A percentile compares a stretch with the other conserved stretches of the same genome.
phyloP scores from a whole-genome alignment of 2,888 invertebrate genomes.

The Tryphoninae sp. region DNA sequence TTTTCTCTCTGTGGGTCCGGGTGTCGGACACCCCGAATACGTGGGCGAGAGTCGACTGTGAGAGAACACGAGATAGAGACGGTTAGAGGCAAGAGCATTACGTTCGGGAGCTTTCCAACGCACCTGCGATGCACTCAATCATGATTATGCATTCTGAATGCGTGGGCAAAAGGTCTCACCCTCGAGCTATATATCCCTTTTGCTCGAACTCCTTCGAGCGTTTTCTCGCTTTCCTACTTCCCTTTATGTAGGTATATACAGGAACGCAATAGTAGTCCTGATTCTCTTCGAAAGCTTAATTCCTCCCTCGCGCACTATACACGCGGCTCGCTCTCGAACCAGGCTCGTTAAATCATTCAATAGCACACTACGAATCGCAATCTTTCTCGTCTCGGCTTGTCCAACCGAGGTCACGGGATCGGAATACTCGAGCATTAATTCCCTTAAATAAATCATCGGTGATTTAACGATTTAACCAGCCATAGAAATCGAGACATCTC shows the following conservation, averaged over 20 bases:
- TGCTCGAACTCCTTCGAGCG: conserved; percentile 25
- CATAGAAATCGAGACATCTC: not conserved
- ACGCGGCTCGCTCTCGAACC: not conserved
- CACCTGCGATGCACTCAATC: conserved; percentile 59
- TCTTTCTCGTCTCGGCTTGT: not conserved
- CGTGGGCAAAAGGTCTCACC: conserved; percentile 45
- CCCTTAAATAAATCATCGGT: conserved; percentile 31
- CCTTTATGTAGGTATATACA: not conserved
- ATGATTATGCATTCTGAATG: conserved; percentile 55
- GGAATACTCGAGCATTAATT: conserved; percentile 33
- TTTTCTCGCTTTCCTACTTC: conserved; percentile 29
- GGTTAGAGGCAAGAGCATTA: conserved; percentile 24
- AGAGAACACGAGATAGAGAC: conserved; percentile 8
- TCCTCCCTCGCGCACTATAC: conserved; percentile 11
- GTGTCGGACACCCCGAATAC: not conserved
- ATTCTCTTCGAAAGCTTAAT: conserved; percentile 54
- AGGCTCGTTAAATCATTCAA: conserved; percentile 54
- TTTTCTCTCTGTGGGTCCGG: not conserved
- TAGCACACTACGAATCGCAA: conserved; percentile 30
- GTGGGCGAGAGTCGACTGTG: not conserved
- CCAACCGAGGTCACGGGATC: conserved; percentile 17
- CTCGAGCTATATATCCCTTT: conserved; percentile 20
- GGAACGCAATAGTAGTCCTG: conserved; percentile 19
- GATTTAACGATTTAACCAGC: not conserved
- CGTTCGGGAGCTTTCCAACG: conserved; percentile 49